Evolutionary conservation across 2,797 vertebrate species (phyloP).

Genomic region (Malacoctenus gilli): DNA sequence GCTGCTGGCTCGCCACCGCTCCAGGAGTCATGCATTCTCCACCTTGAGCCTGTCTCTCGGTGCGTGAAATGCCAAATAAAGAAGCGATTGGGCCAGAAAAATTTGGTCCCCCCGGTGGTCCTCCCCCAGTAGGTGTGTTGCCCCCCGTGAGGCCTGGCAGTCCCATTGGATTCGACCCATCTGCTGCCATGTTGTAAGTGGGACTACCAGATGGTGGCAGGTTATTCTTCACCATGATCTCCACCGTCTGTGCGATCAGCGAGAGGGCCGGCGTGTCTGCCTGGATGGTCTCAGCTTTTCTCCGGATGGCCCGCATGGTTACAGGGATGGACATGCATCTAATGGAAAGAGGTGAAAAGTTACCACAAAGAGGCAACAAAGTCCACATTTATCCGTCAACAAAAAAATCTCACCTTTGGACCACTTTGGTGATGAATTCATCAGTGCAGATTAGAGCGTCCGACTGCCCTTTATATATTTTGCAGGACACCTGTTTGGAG

Average conservation of each 20-base stretch:
- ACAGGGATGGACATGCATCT: constrained; percentile 99
- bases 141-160: constrained; percentile 84
- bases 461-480: constrained; percentile 95
- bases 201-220: constrained; percentile 95
- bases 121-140: constrained; percentile 86
- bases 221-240: constrained; percentile 98
- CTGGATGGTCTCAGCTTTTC: constrained; percentile 98
- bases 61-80: constrained; percentile 88
- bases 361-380: background rate
- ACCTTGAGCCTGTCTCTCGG: constrained; percentile 77
- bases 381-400: background rate
- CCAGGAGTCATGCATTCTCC: constrained; percentile 74
- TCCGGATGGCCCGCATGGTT: constrained; percentile 96
- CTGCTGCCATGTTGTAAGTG: constrained; percentile 90
- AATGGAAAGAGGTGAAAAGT: background rate
- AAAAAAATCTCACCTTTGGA: constrained; percentile 87
- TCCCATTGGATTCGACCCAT: constrained; percentile 86
- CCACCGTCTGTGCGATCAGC: constrained; percentile 96
- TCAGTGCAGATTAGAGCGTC: constrained; percentile 98
- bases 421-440: constrained; percentile 99
- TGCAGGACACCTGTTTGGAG: constrained; percentile 94
- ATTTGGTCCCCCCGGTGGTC: constrained; percentile 73
- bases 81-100: constrained; percentile 89
- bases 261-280: constrained; percentile 97
- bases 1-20: constrained; percentile 72